phyloP scores from a whole-genome alignment of 64 coral and sea anemone genomes.

The Stichodactyla helianthus region DNA sequence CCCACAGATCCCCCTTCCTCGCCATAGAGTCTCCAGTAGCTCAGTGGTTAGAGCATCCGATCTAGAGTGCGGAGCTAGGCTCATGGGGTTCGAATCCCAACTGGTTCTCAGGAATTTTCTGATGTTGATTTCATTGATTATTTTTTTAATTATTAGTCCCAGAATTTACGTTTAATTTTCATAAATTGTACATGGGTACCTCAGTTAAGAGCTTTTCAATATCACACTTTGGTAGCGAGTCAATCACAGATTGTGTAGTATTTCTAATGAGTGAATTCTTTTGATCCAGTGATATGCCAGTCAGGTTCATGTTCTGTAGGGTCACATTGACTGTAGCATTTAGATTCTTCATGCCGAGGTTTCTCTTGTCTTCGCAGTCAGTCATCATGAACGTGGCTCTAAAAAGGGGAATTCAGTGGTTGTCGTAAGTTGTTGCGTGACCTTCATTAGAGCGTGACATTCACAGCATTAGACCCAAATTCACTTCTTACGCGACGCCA shows the following conservation, averaged over 20 bases:
- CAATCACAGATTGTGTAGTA: slow-evolving; percentile 25
- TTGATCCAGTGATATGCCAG: slow-evolving; percentile 11
- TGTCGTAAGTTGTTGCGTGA: too few species aligned
- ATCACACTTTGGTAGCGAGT: slow-evolving; percentile 37
- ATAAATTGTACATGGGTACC: neutral
- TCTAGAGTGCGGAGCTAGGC: too few species aligned
- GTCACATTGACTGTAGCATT: slow-evolving; percentile 13
- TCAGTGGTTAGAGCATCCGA: too few species aligned
- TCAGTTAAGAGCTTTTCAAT: slow-evolving; percentile 36
- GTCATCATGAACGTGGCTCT: slow-evolving; percentile 53
- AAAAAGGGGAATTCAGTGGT: neutral
- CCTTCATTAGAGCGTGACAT: too few species aligned
- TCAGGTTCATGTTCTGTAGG: slow-evolving; percentile 7
- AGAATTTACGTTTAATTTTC: neutral
- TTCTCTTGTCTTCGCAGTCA: slow-evolving; percentile 23
- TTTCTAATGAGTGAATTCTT: slow-evolving; percentile 22
- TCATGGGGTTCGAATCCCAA: too few species aligned
- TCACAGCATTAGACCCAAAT: too few species aligned
- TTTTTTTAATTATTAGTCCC: neutral
- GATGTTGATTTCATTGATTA: too few species aligned
- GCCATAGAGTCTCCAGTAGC: too few species aligned
- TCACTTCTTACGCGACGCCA: too few species aligned
- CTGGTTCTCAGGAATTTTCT: too few species aligned
- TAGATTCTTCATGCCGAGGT: neutral
- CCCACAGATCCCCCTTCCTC: too few species aligned